Evolutionary conservation across 2,888 invertebrate species (phyloP).

Genomic region (Platynereis dumerilii): DNA sequence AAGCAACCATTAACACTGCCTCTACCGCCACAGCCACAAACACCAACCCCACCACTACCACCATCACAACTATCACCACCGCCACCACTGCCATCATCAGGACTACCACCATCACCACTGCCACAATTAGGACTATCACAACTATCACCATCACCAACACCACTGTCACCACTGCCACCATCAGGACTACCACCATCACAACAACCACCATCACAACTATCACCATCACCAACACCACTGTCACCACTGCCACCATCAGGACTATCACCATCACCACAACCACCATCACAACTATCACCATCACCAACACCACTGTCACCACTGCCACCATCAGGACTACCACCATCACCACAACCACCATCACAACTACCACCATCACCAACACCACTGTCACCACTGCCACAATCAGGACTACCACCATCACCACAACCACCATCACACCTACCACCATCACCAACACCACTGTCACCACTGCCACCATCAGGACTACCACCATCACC

Average conservation of each 20-base stretch:
- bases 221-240: not conserved
- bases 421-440: no score
- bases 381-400: no score
- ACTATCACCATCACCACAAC: not conserved
- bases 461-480: no score
- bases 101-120: conserved; percentile 3
- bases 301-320: no score
- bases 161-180: conserved; percentile 3
- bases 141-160: conserved; percentile 4
- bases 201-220: conserved; percentile 2
- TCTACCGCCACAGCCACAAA: conserved; percentile 1
- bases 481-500: no score
- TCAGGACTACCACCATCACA: not conserved
- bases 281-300: no score
- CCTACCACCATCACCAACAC: no score
- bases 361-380: no score
- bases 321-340: conserved; percentile 5
- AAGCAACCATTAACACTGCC: not conserved
- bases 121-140: conserved; percentile 10
- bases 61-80: conserved; percentile 9
- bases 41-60: conserved; percentile 12
- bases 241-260: not conserved
- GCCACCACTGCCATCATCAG: conserved; percentile 14
- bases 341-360: no score
- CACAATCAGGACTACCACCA: not conserved